phyloP scores from a whole-genome alignment of 1,140 invertebrate species.

The Myzus persicae region DNA sequence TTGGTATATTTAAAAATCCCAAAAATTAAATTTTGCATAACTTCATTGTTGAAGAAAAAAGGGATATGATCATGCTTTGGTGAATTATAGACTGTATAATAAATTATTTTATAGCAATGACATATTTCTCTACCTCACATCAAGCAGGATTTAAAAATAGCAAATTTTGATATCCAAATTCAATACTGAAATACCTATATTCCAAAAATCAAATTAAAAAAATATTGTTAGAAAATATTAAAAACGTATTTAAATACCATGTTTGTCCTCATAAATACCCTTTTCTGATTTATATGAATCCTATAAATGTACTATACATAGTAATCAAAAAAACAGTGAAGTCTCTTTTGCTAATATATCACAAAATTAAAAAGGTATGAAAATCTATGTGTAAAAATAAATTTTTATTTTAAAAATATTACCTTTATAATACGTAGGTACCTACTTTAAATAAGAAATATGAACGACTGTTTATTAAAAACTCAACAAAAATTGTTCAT shows the following conservation, averaged over 20 bases:
- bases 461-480: not conserved
- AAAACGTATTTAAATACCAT: not conserved
- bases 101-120: not conserved
- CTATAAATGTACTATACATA: not conserved
- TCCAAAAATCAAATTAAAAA: not conserved
- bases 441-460: not conserved
- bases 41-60: too few species aligned
- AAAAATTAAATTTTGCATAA: too few species aligned
- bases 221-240: not conserved
- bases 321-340: not conserved
- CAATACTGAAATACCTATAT: not conserved
- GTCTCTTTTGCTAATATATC: not conserved
- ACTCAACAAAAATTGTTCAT: not conserved
- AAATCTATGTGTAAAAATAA: not conserved
- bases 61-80: too few species aligned
- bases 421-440: not conserved
- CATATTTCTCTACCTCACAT: not conserved
- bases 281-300: not conserved
- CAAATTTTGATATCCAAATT: not conserved
- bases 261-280: not conserved
- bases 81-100: too few species aligned
- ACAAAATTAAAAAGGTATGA: not conserved
- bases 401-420: not conserved
- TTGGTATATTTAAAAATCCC: too few species aligned
- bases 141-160: not conserved